phyloP scores from a whole-genome alignment of 1,140 invertebrate species.

The Drosophila kanapiae region DNA sequence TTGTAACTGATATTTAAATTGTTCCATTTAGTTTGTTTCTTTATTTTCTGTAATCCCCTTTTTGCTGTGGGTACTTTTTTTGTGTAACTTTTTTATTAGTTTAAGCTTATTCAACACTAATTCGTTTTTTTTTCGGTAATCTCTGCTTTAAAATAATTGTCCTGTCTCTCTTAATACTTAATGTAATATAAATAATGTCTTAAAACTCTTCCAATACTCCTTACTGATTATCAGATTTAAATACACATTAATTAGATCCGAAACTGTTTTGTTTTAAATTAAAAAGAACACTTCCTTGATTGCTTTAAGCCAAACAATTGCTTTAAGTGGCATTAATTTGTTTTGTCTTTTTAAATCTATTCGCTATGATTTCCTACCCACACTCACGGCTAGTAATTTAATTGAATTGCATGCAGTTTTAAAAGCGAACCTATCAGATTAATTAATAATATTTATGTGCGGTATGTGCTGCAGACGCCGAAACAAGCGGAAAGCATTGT shows the following conservation, averaged over 20 bases:
- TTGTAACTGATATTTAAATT: slow-evolving; percentile 61
- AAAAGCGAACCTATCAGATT: slow-evolving; percentile 47
- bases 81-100: not conserved
- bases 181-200: too few species aligned
- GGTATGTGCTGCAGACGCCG: slow-evolving; percentile 16
- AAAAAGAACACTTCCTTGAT: not conserved
- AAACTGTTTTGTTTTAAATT: not conserved
- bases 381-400: slow-evolving; percentile 19
- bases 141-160: too few species aligned
- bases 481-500: slow-evolving; percentile 47
- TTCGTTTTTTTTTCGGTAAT: too few species aligned
- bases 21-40: slow-evolving; percentile 31
- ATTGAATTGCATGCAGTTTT: slow-evolving; percentile 31
- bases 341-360: not conserved
- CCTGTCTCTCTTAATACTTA: too few species aligned
- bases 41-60: slow-evolving; percentile 1
- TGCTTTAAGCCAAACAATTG: not conserved
- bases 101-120: not conserved
- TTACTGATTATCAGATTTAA: too few species aligned
- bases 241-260: not conserved
- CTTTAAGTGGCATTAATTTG: not conserved
- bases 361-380: not conserved
- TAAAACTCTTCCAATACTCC: too few species aligned
- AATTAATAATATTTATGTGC: slow-evolving; percentile 59
- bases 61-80: not conserved